These are phyloP conservation scores for Astur gentilis DNA, from an alignment of 2,113 vertebrate species.

Conservation along the genomic window DNA sequence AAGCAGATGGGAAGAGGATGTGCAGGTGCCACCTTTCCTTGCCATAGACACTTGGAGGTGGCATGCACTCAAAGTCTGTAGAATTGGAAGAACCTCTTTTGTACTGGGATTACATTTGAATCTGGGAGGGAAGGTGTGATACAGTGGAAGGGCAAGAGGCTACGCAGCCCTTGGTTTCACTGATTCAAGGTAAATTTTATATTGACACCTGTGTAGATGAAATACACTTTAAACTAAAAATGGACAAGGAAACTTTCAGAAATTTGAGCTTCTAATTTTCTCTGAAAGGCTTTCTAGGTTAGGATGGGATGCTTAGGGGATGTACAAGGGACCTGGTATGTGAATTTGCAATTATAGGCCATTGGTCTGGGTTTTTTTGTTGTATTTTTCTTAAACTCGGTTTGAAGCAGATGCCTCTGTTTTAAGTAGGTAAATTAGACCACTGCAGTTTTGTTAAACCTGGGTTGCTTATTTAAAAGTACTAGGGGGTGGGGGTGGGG, in stretches of 20 bases:
- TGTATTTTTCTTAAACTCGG: background rate
- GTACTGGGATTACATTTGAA: background rate
- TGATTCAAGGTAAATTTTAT: background rate
- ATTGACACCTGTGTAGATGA: background rate
- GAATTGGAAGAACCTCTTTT: background rate
- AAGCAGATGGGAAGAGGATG: background rate
- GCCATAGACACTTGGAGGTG: background rate
- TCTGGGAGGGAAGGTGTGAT: background rate
- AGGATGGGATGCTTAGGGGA: background rate
- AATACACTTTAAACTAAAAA: background rate
- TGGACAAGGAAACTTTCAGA: background rate
- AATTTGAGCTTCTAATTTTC: background rate
- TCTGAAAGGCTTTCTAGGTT: background rate
- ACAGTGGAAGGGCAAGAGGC: background rate
- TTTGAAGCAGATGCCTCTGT: background rate
- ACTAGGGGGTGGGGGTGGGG: accelerated
- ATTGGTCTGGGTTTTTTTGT: background rate
- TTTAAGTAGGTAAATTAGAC: background rate
- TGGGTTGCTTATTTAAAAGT: background rate
- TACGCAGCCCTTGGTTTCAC: background rate
- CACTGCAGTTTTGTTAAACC: background rate
- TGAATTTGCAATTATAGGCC: background rate
- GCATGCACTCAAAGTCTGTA: background rate
- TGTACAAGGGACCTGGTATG: accelerated
- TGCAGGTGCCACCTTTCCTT: background rate